Base-by-base conservation (phyloP, 2,888 invertebrate genomes). In the Cephus nigrinus region DNA sequence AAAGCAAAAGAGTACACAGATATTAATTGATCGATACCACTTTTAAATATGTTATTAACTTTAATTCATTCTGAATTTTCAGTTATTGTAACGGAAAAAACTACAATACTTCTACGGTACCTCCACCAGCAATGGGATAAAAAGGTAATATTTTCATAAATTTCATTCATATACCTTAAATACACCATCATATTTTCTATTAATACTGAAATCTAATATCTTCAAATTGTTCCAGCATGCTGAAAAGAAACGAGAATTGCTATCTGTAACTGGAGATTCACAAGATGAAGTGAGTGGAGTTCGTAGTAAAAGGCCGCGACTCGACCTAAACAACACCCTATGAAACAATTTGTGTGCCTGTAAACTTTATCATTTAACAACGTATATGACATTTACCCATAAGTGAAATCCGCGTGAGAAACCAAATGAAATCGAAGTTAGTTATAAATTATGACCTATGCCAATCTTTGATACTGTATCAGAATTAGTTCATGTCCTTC, bases 91-190 rank as follows among this genome's bases (percentile, higher is more conserved):
- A 97, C 98, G 89, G 98, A 98, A 92, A 98, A 98, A 92, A 97
- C 98, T 74, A 98, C 98, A 90, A 98, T 98, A 88, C 93, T 98
- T 79, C 92, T 98, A 88, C 95, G 98, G 92, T 98, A 98, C 92
- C 94, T 98, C 82, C 98, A 98, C 87, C 97, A 98, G 88, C 97
- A 98, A 92, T 98, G 98, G 97, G 98, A 98, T 90, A 98, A 97
- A 93, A 97, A 97, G 94, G 95, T 96, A 92, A 75, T n/a, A 69
- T 34, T 69, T 12, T 72, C 75, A 75, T 68, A 71, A 35, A 30
- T 73, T 32, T 32, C 23, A 12, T 32, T 23, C 68, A 12, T 74
- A 73, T 11, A 71, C 31, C 12, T 11, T 11, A 72, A 74, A 33
- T 11, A 30, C 71, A 30, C 30, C 9, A 71, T 30, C 33, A 15